phyloP scores from a whole-genome alignment of 2,888 invertebrate genomes.

The Andrena minutula region DNA sequence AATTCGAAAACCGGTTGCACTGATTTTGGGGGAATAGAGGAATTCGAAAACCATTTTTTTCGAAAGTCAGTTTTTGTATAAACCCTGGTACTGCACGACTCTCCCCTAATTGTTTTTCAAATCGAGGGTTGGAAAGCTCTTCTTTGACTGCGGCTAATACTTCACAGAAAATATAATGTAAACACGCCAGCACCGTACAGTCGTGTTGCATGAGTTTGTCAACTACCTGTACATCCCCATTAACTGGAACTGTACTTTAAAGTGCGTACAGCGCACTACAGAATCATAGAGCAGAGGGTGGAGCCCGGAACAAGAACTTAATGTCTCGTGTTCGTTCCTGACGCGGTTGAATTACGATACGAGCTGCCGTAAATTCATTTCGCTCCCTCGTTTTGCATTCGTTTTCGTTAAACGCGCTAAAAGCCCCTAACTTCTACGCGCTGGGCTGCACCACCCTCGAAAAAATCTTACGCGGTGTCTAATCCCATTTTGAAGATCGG shows the following conservation, averaged over 20 bases:
- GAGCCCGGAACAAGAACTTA: conserved; percentile 32
- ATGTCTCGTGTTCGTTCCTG: conserved; percentile 9
- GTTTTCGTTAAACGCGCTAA: conserved; percentile 16
- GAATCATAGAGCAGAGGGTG: background rate
- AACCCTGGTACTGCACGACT: too few species aligned
- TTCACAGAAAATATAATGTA: too few species aligned
- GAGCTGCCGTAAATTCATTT: conserved; percentile 33
- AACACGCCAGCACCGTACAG: too few species aligned
- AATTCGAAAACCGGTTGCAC: too few species aligned
- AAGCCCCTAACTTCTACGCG: background rate
- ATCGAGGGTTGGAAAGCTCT: too few species aligned
- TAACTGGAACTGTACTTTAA: background rate
- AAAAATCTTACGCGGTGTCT: background rate
- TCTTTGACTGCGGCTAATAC: too few species aligned
- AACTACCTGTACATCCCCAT: background rate
- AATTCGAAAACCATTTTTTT: too few species aligned
- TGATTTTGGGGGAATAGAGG: too few species aligned
- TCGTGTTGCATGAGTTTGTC: background rate
- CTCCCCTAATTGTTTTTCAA: too few species aligned
- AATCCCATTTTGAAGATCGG: background rate
- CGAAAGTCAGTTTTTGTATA: too few species aligned
- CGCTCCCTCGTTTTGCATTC: conserved; percentile 8
- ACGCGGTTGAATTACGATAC: conserved; percentile 26
- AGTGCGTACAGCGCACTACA: background rate
- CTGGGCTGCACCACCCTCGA: background rate